Base-by-base conservation (phyloP, 1,140 invertebrate genomes). In the Leptopilina boulardi region DNA sequence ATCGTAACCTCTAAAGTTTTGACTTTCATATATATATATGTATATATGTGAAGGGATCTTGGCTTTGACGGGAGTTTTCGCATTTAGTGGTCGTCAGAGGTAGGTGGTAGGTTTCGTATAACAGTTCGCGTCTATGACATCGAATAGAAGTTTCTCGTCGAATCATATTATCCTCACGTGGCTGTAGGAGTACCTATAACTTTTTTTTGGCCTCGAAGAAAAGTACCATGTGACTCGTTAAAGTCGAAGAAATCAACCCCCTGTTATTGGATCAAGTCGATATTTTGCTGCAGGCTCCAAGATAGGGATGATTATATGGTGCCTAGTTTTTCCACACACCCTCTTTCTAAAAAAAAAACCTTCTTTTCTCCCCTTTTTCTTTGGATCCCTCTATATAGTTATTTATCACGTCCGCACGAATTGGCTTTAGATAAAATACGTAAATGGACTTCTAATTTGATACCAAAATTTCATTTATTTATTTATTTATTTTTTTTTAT, bases 1-100 rank as follows among this genome's bases (percentile, higher is more conserved):
- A 66, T 34, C 59, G 23, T 66, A 66, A 66, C 59, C 59, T 66
- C 59, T n/a, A 66, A 66, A 66, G 23, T 66, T 66, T 66, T 66
- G 26, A 30, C 59, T 66, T 23, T 18, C 15, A 23, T 66, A 66
- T 34, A 66, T 4, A 21, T 59, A 56, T 21, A 21, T 21, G 19
- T 23, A 56, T 26, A 23, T 59, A 59, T 13, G 21, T 30, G 23
- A 13, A 66, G 23, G 26, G 11, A 66, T 66, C 59, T 13, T 3
- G 26, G 59, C 59, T 66, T 66, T 66, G 59, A 66, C 11, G 13
- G 3, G 59, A 66, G 59, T 66, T 66, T 66, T 30, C 23, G 59
- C 23, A 26, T 59, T 26, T 15, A 26, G 10, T 15, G 56, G 13
- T 59, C 56, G 23, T 23, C 42, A 59, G 56, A 26, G 11, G 59